phyloP scores from a whole-genome alignment of 2,888 invertebrate genomes.

The Gymnocheta viridis region DNA sequence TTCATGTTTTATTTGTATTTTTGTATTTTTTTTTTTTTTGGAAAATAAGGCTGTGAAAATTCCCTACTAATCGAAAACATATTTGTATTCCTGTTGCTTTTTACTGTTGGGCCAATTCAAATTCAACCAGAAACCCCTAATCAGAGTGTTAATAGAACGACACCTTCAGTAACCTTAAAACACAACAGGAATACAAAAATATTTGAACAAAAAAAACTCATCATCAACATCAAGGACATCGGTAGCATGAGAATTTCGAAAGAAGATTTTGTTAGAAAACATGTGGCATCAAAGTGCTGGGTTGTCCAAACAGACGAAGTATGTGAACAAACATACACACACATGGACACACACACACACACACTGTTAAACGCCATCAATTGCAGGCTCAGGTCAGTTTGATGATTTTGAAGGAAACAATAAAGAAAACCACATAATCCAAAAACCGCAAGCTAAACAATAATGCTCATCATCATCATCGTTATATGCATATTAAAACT shows the following conservation, averaged over 20 bases:
- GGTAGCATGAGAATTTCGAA: not conserved
- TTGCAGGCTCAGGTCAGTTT: slow-evolving; percentile 8
- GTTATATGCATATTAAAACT: slow-evolving; percentile 60
- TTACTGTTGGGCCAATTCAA: slow-evolving; percentile 50
- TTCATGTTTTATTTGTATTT: slow-evolving; percentile 7
- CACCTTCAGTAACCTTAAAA: slow-evolving; percentile 60
- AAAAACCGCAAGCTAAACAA: slow-evolving; percentile 61
- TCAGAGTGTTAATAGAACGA: slow-evolving; percentile 67
- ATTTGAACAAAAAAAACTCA: slow-evolving; percentile 45
- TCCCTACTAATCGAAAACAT: slow-evolving; percentile 65
- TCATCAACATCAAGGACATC: not conserved
- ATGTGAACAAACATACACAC: not conserved
- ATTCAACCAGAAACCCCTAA: slow-evolving; percentile 62
- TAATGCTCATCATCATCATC: slow-evolving; percentile 62
- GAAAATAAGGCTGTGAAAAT: slow-evolving; percentile 61
- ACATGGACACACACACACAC: not conserved
- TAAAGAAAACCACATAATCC: slow-evolving; percentile 57
- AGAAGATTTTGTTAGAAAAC: slow-evolving; percentile 42
- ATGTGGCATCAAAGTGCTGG: slow-evolving; percentile 58
- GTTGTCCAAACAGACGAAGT: slow-evolving; percentile 49
- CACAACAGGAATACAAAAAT: slow-evolving; percentile 51
- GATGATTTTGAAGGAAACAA: not conserved
- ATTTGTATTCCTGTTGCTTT: slow-evolving; percentile 42
- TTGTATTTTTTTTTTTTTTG: not conserved
- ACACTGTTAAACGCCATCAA: too few species aligned